A percentile compares a stretch with the other conserved stretches of the same genome.
phyloP scores from a whole-genome alignment of 2,797 vertebrate genomes.

The Myripristis murdjan region DNA sequence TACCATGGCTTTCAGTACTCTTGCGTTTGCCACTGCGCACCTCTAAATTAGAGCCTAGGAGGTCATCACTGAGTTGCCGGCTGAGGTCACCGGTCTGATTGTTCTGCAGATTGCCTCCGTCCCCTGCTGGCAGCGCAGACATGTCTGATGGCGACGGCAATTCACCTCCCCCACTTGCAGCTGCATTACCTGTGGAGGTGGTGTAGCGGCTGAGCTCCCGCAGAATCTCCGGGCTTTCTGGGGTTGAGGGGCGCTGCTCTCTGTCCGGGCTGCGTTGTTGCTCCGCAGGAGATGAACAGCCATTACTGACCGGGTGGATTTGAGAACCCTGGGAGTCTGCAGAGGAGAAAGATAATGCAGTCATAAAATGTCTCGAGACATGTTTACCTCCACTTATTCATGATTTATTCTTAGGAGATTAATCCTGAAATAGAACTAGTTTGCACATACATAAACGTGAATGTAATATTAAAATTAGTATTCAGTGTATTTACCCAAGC shows the following conservation, averaged over 20 bases:
- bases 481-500: no score
- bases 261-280: conserved; percentile 86
- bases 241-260: conserved; percentile 88
- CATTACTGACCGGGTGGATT: conserved; percentile 88
- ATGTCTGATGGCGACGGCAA: conserved; percentile 44
- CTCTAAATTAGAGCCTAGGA: conserved; percentile 85
- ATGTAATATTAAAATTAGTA: no score
- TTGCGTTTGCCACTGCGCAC: conserved; percentile 91
- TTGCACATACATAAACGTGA: no score
- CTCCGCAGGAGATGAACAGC: conserved; percentile 89
- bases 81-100: conserved; percentile 64
- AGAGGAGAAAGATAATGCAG: conserved; percentile 28
- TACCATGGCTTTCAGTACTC: conserved; percentile 84
- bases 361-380: conserved; percentile 18
- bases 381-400: neutral
- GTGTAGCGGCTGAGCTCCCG: conserved; percentile 93
- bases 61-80: conserved; percentile 74
- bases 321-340: conserved; percentile 86
- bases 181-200: conserved; percentile 83
- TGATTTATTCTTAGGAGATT: conserved; percentile 16
- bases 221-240: conserved; percentile 93
- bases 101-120: conserved; percentile 67
- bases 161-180: conserved; percentile 64
- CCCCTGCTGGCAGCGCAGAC: conserved; percentile 57
- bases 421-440: neutral